These are phyloP conservation scores for Plestiodon gilberti DNA, from an alignment of 2,113 vertebrate species.

Conservation along the genomic window DNA sequence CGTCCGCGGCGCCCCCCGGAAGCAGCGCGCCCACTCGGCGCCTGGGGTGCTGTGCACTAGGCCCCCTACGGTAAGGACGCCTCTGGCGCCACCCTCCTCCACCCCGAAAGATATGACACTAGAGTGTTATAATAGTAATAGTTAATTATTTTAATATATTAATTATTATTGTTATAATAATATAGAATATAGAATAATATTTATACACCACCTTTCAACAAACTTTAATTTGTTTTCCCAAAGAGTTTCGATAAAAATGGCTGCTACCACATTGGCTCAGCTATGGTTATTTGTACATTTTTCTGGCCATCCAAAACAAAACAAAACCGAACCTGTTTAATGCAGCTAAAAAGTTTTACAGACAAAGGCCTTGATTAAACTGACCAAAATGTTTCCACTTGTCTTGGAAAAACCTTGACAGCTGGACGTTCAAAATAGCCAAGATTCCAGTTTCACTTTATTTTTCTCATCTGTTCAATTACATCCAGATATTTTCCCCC, in stretches of 20 bases:
- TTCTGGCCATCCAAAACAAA: slow-evolving; percentile 4
- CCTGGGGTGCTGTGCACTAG: no score
- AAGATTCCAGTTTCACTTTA: slow-evolving; percentile 22
- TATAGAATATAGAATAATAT: no score
- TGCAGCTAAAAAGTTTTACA: slow-evolving; percentile 32
- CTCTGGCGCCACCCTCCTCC: no score
- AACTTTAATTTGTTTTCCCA: background rate
- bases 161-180: no score
- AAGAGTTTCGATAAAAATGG: slow-evolving; percentile 20
- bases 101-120: no score
- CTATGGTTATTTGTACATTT: slow-evolving; percentile 19
- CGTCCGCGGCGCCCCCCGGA: no score
- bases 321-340: background rate
- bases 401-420: slow-evolving; percentile 19
- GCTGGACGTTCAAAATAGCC: slow-evolving; percentile 21
- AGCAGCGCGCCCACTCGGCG: no score
- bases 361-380: slow-evolving; percentile 9
- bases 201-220: no score
- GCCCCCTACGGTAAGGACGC: no score
- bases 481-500: slow-evolving; percentile 35
- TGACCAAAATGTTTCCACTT: slow-evolving; percentile 47
- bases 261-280: slow-evolving; percentile 13
- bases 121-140: no score
- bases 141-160: no score
- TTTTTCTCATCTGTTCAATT: slow-evolving; percentile 41